Base-by-base conservation (phyloP, 2,797 vertebrate species). In the Basileuterus tristriatus region DNA sequence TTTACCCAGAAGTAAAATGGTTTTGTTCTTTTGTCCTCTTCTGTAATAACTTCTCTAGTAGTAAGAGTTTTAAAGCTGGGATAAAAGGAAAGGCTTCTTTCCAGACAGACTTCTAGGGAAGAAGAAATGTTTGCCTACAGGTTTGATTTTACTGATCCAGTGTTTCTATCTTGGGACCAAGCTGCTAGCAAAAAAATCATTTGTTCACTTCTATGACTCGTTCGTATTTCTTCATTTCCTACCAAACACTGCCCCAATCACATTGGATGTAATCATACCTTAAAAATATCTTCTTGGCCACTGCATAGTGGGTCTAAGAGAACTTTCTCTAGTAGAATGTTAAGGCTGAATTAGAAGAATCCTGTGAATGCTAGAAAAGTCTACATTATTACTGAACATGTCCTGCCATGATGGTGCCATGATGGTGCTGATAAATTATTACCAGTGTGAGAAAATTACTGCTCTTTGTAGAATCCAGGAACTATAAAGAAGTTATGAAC, bases 181-280 rank as follows among this genome's bases (percentile, higher is more conserved):
- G 18, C 6, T 64, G 22, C 14, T 46, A 62, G 23, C 6, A 41
- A 41, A 37, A 7, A 63, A 85, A 63, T 16, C 0, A 34, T 27
- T 55, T 90, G 4, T 75, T 82, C 18, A 20, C 8, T 24, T 3
- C 6, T 50, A 9, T 29, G 19, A 59, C 34, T 90, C 21, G 4
- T 58, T 50, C 8, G 11, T 32, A 46, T 59, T 79, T 76, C 30
- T 79, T 80, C 1, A 4, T 52, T 65, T 71, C 11, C 8, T 80
- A 12, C 15, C 9, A 17, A 52, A 11, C 2, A n/a, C 43, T 64
- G 64, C 13, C 3, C 2, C n/a, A 8, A 2, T 26, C 5, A 32
- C 14, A 5, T 12, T 52, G 29, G 17, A 27, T 32, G 11, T 53
- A 64, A 65, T 32, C 8, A 58, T 12, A 20, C 15, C 53, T 65